Conservation (phyloP, 2,888 invertebrate species). For the Theretra japonica region DNA sequence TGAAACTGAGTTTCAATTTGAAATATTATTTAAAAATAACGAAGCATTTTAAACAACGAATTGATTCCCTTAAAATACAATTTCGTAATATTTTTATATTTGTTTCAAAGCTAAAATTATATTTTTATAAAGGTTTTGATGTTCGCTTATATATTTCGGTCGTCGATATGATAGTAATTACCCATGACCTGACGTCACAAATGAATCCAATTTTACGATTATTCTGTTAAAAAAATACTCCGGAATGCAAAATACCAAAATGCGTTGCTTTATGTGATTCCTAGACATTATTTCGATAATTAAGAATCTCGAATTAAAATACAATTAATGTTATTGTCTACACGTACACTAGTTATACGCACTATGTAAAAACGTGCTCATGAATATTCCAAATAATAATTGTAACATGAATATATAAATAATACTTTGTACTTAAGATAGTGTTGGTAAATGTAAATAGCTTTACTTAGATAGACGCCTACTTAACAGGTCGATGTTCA, state of each 20-base stretch:
- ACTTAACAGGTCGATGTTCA: slow-evolving; percentile 23
- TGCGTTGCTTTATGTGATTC: slow-evolving; percentile 18
- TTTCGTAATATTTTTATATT: neutral
- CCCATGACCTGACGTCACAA: neutral
- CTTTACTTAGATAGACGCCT: slow-evolving; percentile 30
- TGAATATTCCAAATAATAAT: slow-evolving; percentile 27
- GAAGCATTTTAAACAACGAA: slow-evolving; percentile 4
- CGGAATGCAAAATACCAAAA: slow-evolving; percentile 17
- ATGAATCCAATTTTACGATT: neutral
- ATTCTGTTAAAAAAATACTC: neutral
- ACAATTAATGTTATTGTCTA: slow-evolving; percentile 17
- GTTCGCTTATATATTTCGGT: neutral
- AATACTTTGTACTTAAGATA: slow-evolving; percentile 31
- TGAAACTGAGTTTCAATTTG: too few species aligned
- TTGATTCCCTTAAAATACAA: neutral
- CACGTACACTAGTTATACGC: slow-evolving; percentile 25
- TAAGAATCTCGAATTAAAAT: slow-evolving; percentile 24
- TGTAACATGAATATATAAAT: slow-evolving; percentile 7
- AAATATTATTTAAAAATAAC: neutral
- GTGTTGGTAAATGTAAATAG: slow-evolving; percentile 29
- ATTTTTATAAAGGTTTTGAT: neutral
- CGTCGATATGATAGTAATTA: neutral
- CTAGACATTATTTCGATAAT: slow-evolving; percentile 11
- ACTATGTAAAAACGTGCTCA: slow-evolving; percentile 24
- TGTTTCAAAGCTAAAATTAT: neutral